Evolutionary conservation across 1,140 invertebrate genomes (phyloP), one percentile per base, ranked within the genome.

Genomic region (Oncopodura yosiiana): DNA sequence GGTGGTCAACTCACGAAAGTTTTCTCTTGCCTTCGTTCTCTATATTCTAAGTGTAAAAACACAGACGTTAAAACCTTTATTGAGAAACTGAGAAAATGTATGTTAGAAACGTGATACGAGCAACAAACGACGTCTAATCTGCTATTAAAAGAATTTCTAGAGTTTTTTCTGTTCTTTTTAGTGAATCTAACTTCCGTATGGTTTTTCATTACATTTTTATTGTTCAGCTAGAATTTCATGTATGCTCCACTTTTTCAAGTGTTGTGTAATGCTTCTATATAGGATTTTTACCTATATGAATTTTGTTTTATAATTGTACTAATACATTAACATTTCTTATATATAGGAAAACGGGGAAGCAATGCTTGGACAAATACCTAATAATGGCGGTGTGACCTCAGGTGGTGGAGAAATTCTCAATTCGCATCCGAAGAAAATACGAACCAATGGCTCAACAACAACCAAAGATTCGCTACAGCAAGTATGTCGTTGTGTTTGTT

Each of bases 21-120:
- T 56, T 56, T 56, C n/a, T n/a, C n/a, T n/a, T n/a, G 44, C 53
- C 49, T 42, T 46, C 44, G 16, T 44, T 42, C 52, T 45, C 46
- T 41, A 5, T 16, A 9, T 8, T 16, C 48, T n/a, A n/a, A n/a
- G 45, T 56, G 53, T 56, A 46, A 56, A 56, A n/a, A n/a, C n/a
- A 49, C 53, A 56, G 46, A 56, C 53, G 53, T 56, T 56, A 56
- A n/a, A n/a, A 56, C 53, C 53, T 56, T 56, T 56, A 49, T 49
- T 56, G 45, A 56, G 48, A 30, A 56, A 39, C 49, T 37, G 53
- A n/a, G 53, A 34, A 49, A 56, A 56, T 56, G 46, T 49, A 56
- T 49, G 53, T 49, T 49, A 38, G 38, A 32, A 45, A 56, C 53
- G 53, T 56, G 53, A 56, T 36, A 48, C 38, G 48, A 46, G 53